These are phyloP conservation scores for Polia nebulosa DNA, from an alignment of 2,888 invertebrate genomes.

Conservation along the genomic window DNA sequence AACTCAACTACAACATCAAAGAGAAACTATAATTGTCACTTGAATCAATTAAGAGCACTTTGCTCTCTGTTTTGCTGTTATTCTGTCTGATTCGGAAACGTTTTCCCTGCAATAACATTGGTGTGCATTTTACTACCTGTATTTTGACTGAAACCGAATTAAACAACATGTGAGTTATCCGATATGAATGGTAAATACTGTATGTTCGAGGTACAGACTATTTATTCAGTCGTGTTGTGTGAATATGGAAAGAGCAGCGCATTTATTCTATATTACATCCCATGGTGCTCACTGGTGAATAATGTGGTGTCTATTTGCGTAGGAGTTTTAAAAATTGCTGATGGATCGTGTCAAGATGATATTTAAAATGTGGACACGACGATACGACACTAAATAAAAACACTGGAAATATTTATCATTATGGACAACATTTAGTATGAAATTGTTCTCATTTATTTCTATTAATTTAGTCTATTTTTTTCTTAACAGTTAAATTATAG, in stretches of 20 bases:
- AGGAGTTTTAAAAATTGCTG: neutral
- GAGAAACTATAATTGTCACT: conserved; percentile 65
- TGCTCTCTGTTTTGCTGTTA: conserved; percentile 43
- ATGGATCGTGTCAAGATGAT: neutral
- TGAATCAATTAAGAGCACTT: conserved; percentile 69
- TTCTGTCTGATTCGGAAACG: conserved; percentile 26
- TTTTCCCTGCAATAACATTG: conserved; percentile 37
- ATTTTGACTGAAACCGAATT: conserved; percentile 37
- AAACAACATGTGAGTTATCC: conserved; percentile 34
- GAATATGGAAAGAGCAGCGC: conserved; percentile 35
- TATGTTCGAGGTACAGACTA: conserved; percentile 29
- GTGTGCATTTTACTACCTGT: conserved; percentile 35
- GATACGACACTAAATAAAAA: too few relatives aligned
- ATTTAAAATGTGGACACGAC: too few relatives aligned
- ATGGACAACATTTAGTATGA: too few relatives aligned
- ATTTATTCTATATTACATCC: conserved; percentile 24
- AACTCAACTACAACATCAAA: conserved; percentile 26
- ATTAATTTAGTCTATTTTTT: too few relatives aligned
- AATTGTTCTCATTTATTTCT: too few relatives aligned
- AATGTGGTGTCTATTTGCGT: neutral
- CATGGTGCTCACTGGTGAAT: conserved; percentile 4
- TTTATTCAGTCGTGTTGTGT: conserved; percentile 42
- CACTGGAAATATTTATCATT: too few relatives aligned
- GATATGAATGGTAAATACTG: conserved; percentile 45
- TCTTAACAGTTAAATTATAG: too few relatives aligned